Evolutionary conservation across 2,797 vertebrate species (phyloP).

Genomic region (Pangasius mekongensis): DNA sequence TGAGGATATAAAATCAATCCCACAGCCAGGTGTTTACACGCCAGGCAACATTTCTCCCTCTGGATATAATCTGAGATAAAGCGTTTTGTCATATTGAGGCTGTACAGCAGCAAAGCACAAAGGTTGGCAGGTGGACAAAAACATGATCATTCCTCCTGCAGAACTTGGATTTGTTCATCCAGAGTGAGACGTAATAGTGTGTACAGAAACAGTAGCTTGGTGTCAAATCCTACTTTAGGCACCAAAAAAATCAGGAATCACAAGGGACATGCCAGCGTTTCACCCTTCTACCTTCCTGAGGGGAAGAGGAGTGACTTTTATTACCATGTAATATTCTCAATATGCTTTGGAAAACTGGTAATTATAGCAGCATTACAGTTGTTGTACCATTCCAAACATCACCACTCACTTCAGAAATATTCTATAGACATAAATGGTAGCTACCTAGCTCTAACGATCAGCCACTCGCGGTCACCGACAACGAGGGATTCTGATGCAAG

Average conservation of each 20-base stretch:
- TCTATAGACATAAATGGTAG: not conserved
- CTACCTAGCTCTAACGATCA: not conserved
- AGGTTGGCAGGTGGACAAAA: not conserved
- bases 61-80: not conserved
- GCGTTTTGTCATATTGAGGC: not conserved
- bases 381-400: not conserved
- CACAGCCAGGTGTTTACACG: conserved; percentile 11
- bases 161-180: not conserved
- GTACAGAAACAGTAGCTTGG: not conserved
- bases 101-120: not conserved
- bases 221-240: not conserved
- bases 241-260: conserved; percentile 3
- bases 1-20: not conserved
- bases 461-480: not conserved
- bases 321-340: not conserved
- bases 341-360: not conserved
- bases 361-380: not conserved
- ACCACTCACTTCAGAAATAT: not conserved
- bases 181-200: not conserved
- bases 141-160: not conserved
- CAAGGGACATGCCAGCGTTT: not conserved
- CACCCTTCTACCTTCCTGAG: not conserved
- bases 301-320: not conserved
- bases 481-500: not conserved
- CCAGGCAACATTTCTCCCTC: not conserved